phyloP scores from a whole-genome alignment of 2,797 vertebrate species.

The Otolemur crassicaudatus region DNA sequence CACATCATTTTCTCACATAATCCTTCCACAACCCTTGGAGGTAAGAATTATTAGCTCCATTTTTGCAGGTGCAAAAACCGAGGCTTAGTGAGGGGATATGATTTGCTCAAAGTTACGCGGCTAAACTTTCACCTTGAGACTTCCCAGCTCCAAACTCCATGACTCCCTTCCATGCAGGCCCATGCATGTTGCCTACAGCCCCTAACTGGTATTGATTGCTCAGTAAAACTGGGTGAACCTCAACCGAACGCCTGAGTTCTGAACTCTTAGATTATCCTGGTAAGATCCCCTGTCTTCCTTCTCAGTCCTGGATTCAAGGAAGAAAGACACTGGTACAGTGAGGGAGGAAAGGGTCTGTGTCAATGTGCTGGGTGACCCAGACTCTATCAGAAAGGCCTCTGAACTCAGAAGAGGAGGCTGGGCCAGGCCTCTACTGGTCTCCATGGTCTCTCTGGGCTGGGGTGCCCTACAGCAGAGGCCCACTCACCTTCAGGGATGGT shows the following conservation, averaged over 20 bases:
- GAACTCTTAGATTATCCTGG: neutral
- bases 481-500: constrained; percentile 91
- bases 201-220: neutral
- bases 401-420: neutral
- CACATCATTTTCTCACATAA: neutral
- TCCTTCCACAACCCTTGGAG: neutral
- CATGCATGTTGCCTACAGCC: neutral
- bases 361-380: neutral
- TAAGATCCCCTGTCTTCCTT: neutral
- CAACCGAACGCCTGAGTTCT: neutral
- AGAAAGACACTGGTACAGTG: neutral
- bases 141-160: neutral
- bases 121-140: neutral
- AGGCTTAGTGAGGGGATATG: neutral
- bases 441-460: neutral
- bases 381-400: neutral
- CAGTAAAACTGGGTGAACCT: neutral
- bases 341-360: neutral
- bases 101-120: neutral
- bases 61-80: constrained; percentile 5
- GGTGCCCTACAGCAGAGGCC: neutral
- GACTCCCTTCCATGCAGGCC: neutral
- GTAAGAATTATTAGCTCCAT: neutral
- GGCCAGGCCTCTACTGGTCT: neutral
- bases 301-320: neutral